Conservation (phyloP, 1,140 invertebrate genomes). For the Drosophila kurseongensis region DNA sequence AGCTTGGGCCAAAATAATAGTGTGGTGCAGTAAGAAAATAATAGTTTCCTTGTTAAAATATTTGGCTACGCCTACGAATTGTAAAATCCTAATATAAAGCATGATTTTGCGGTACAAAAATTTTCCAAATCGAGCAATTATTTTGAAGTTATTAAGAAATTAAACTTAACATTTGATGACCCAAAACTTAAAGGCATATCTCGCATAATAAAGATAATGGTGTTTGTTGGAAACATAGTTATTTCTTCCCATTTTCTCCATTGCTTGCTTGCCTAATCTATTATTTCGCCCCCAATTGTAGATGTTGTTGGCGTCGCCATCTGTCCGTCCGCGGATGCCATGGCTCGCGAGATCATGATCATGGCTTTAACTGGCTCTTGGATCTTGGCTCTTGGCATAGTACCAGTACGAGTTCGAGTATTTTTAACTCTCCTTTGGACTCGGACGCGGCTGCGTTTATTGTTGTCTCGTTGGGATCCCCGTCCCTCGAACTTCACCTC, state of each 20-base stretch:
- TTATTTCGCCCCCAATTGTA: constrained; percentile 17
- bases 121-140: too few relatives aligned
- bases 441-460: constrained; percentile 65
- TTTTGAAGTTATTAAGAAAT: too few relatives aligned
- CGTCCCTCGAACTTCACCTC: constrained; percentile 11
- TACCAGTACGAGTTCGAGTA: constrained; percentile 59
- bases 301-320: constrained; percentile 34
- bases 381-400: constrained; percentile 73
- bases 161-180: too few relatives aligned
- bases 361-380: constrained; percentile 83
- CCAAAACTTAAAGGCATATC: too few relatives aligned
- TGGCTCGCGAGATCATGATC: constrained; percentile 81
- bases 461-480: constrained; percentile 67
- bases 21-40: too few relatives aligned
- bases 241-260: too few relatives aligned
- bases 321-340: constrained; percentile 58
- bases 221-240: too few relatives aligned
- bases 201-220: too few relatives aligned
- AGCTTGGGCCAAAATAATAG: background rate
- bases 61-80: too few relatives aligned
- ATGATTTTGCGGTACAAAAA: too few relatives aligned
- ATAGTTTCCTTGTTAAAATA: too few relatives aligned
- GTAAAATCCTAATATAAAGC: too few relatives aligned
- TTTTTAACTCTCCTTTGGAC: constrained; percentile 69
- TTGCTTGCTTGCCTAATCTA: background rate